Percentiles rank a stretch among this genome's conserved stretches.
Conservation (phyloP, 2,113 vertebrate species). For the Myrmecobius fasciatus region DNA sequence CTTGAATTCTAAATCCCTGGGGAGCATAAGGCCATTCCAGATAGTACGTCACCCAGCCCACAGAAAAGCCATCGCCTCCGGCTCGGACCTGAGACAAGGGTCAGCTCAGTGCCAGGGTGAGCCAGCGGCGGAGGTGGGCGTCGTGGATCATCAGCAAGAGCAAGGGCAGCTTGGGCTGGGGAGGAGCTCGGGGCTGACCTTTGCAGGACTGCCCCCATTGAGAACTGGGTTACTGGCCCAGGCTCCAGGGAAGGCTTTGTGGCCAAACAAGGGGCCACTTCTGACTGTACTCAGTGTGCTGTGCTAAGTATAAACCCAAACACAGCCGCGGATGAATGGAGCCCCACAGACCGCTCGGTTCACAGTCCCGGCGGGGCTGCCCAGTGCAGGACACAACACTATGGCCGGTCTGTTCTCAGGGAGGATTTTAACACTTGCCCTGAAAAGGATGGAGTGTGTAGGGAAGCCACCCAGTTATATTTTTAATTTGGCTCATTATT, state of each 20-base stretch:
- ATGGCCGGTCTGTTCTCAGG: neutral
- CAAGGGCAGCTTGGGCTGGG: neutral
- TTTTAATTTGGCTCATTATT: neutral
- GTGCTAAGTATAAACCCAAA: constrained; percentile 1
- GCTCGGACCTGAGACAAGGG: neutral
- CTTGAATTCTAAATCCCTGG: neutral
- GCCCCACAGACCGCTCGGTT: neutral
- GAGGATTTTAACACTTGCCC: neutral
- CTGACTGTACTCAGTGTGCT: neutral
- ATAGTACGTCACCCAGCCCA: neutral
- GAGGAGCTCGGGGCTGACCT: neutral
- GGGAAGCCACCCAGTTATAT: neutral
- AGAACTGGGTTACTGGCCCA: neutral
- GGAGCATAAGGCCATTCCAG: neutral
- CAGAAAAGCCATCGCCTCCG: neutral
- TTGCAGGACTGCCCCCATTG: neutral
- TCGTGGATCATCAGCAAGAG: neutral
- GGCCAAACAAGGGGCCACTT: neutral
- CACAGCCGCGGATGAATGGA: neutral
- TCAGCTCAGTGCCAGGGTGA: neutral
- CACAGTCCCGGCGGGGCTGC: neutral
- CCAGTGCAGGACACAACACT: neutral
- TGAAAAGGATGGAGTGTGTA: neutral
- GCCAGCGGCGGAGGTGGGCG: neutral
- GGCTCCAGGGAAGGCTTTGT: neutral